Conservation (phyloP, 1,140 invertebrate species). For the Nebria ingens region DNA sequence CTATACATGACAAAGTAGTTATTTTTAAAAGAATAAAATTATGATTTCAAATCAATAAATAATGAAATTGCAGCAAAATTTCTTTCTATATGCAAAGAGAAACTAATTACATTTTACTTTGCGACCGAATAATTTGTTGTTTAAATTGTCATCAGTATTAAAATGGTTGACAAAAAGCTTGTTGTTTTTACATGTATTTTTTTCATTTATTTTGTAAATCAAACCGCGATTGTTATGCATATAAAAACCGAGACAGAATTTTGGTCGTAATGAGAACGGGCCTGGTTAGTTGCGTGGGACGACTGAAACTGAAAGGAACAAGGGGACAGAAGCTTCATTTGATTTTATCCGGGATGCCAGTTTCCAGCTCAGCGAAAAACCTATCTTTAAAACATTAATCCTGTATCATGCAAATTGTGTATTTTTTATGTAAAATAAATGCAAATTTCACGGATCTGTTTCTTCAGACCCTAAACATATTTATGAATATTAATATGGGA, state of each 20-base stretch:
- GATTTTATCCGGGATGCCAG: background rate
- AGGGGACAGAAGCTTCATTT: background rate
- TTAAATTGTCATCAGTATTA: too few relatives aligned
- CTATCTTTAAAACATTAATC: constrained; percentile 9
- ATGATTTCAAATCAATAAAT: too few relatives aligned
- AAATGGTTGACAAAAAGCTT: too few relatives aligned
- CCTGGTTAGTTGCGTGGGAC: background rate
- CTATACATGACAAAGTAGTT: too few relatives aligned
- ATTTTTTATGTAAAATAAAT: constrained; percentile 7
- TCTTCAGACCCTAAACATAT: constrained; percentile 5
- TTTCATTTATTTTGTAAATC: constrained; percentile 8
- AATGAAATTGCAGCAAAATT: too few relatives aligned
- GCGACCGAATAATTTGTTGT: too few relatives aligned
- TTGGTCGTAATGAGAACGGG: too few relatives aligned
- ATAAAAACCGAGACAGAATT: background rate
- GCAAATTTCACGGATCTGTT: constrained; percentile 8
- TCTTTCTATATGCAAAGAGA: too few relatives aligned
- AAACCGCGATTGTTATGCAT: background rate
- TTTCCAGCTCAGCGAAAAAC: background rate
- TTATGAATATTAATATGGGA: constrained; percentile 8
- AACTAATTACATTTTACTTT: too few relatives aligned
- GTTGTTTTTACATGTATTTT: too few relatives aligned
- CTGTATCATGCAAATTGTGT: constrained; percentile 8
- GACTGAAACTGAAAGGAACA: background rate
- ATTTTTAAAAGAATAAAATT: too few relatives aligned